A percentile compares a stretch with the other conserved stretches of the same genome.
Evolutionary conservation across 1,140 invertebrate species (phyloP).

Genomic region (Plectrocnemia conspersa): DNA sequence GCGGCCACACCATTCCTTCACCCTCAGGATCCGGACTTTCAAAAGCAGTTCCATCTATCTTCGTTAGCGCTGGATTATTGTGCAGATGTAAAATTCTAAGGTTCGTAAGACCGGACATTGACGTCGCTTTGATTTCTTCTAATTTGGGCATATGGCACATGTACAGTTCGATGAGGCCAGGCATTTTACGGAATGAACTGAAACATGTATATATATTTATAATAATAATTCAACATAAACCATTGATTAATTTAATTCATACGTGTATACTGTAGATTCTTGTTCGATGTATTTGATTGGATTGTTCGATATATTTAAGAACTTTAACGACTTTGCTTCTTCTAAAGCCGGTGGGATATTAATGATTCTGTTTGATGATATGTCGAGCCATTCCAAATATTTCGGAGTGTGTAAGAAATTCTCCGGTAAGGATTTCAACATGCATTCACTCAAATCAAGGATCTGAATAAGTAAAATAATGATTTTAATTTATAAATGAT

Average conservation of each 20-base stretch:
- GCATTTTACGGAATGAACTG: slow-evolving; percentile 59
- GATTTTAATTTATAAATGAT: slow-evolving; percentile 2
- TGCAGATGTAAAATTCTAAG: slow-evolving; percentile 53
- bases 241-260: slow-evolving; percentile 27
- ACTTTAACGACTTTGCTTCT: slow-evolving; percentile 54
- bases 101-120: slow-evolving; percentile 50
- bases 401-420: slow-evolving; percentile 62
- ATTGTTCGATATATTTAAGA: slow-evolving; percentile 64
- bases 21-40: slow-evolving; percentile 45
- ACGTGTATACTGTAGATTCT: slow-evolving; percentile 42
- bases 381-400: slow-evolving; percentile 58
- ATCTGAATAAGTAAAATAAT: slow-evolving; percentile 44
- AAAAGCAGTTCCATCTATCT: slow-evolving; percentile 52
- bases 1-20: slow-evolving; percentile 54
- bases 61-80: slow-evolving; percentile 55
- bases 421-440: slow-evolving; percentile 56
- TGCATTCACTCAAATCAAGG: slow-evolving; percentile 63
- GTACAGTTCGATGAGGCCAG: slow-evolving; percentile 56
- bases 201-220: slow-evolving; percentile 31
- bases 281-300: slow-evolving; percentile 51
- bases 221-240: neutral
- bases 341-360: slow-evolving; percentile 57
- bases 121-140: slow-evolving; percentile 48
- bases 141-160: slow-evolving; percentile 60
- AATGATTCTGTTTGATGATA: slow-evolving; percentile 64